Evolutionary conservation across 2,888 invertebrate species (phyloP).

Genomic region (Hemaris fuciformis): DNA sequence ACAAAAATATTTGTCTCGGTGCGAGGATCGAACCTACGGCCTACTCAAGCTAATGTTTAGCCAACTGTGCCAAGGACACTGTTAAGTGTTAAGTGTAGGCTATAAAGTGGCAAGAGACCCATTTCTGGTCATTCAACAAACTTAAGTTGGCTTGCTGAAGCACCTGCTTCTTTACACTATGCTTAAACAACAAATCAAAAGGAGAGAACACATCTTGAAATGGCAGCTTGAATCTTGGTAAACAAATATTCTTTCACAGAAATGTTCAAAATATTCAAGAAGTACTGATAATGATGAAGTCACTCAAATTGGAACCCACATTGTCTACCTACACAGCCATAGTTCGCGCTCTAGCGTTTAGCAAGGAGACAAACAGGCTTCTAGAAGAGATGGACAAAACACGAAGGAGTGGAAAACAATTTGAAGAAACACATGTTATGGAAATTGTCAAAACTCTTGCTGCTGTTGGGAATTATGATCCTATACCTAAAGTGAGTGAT

Average conservation of each 20-base stretch:
- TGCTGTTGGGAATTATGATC: conserved; percentile 37
- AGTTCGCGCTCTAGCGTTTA: conserved; percentile 74
- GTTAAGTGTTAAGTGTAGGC: too few species aligned
- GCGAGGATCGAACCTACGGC: too few species aligned
- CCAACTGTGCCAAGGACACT: too few species aligned
- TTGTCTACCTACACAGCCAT: conserved; percentile 75
- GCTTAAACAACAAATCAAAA: too few species aligned
- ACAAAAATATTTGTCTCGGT: too few species aligned
- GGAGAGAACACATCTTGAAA: too few species aligned
- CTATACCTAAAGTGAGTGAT: conserved; percentile 51
- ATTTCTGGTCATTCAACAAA: too few species aligned
- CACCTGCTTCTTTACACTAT: too few species aligned
- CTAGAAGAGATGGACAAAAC: conserved; percentile 58
- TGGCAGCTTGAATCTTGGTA: too few species aligned
- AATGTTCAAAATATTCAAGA: conserved; percentile 66
- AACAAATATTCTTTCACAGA: conserved; percentile 35
- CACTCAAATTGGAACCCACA: conserved; percentile 72
- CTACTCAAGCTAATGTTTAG: too few species aligned
- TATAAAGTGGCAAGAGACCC: too few species aligned
- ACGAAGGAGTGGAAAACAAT: conserved; percentile 43
- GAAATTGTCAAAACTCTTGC: conserved; percentile 71
- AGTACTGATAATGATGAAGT: conserved; percentile 81
- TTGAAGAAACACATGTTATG: conserved; percentile 71
- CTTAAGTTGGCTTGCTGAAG: too few species aligned
- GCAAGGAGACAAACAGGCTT: conserved; percentile 55